A percentile compares a stretch with the other conserved stretches of the same genome.
Evolutionary conservation across 1,140 invertebrate species (phyloP).

Genomic region (Mya arenaria): DNA sequence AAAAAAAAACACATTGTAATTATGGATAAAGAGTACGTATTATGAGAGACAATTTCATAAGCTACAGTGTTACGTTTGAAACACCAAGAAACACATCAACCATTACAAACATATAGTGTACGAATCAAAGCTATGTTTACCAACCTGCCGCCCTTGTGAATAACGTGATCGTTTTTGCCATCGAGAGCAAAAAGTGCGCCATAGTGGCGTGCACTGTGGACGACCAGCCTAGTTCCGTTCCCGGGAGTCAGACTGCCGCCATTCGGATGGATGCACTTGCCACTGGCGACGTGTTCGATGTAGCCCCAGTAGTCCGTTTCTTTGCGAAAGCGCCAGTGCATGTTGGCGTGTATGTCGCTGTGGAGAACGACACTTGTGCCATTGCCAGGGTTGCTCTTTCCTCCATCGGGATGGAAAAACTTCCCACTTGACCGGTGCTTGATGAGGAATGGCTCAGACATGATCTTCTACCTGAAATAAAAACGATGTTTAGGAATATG

Average conservation of each 20-base stretch:
- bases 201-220: not conserved
- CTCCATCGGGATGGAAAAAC: not conserved
- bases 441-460: not conserved
- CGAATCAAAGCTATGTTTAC: not conserved
- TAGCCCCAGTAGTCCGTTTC: not conserved
- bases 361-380: constrained; percentile 18
- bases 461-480: too few relatives aligned
- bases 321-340: constrained; percentile 4
- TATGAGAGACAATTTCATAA: not conserved
- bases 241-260: not conserved
- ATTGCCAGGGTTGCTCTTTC: not conserved
- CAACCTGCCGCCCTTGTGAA: not conserved
- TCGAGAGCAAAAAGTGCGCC: not conserved
- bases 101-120: not conserved
- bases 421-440: constrained; percentile 17
- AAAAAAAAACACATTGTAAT: not conserved
- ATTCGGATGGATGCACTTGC: not conserved
- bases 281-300: constrained; percentile 9
- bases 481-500: too few relatives aligned
- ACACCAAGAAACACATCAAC: not conserved
- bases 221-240: not conserved
- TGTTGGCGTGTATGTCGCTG: not conserved
- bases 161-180: not conserved
- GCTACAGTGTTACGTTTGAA: not conserved
- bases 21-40: not conserved